Percentiles rank a stretch among this genome's conserved stretches.
Conservation (phyloP, 2,113 vertebrate species). For the Fulmarus glacialis region DNA sequence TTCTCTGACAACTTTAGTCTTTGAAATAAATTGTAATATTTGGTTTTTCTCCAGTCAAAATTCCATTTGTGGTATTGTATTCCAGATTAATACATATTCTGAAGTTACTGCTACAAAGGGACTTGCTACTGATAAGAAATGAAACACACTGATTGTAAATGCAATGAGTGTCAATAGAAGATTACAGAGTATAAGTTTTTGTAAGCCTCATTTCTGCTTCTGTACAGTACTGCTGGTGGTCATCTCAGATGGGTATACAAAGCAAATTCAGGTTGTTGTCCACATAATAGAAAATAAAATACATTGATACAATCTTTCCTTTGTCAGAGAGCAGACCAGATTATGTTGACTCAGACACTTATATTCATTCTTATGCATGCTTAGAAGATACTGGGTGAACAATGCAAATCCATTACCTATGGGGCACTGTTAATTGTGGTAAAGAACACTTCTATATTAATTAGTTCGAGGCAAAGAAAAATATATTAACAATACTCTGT, state of each 20-base stretch:
- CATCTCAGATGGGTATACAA: neutral
- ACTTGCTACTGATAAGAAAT: neutral
- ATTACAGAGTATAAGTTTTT: neutral
- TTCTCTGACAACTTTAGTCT: neutral
- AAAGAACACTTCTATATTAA: neutral
- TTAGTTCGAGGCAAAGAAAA: neutral
- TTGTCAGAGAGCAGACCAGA: neutral
- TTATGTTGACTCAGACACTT: neutral
- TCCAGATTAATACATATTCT: neutral
- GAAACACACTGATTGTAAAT: neutral
- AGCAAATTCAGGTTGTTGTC: neutral
- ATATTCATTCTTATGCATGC: neutral
- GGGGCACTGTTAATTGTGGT: neutral
- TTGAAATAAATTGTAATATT: neutral
- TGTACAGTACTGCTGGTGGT: neutral
- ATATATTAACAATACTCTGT: neutral
- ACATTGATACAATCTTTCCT: neutral
- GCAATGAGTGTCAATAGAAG: neutral
- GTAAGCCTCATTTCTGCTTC: neutral
- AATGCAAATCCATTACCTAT: neutral
- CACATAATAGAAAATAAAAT: neutral
- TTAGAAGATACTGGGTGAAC: neutral
- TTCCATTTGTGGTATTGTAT: neutral
- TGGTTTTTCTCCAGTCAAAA: neutral
- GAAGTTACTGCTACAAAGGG: neutral